phyloP scores from a whole-genome alignment of 2,797 vertebrate genomes.

The Catharus ustulatus region DNA sequence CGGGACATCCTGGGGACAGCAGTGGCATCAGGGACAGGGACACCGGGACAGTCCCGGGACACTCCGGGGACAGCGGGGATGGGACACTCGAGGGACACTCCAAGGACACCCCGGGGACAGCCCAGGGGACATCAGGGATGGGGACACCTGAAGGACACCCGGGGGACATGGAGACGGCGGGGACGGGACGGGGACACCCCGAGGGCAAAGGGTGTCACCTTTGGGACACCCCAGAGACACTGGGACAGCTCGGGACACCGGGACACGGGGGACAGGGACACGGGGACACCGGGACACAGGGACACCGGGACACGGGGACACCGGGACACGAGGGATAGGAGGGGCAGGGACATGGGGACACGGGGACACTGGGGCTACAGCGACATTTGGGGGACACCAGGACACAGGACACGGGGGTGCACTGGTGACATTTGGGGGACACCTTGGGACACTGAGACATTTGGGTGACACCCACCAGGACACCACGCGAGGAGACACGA shows the following conservation, averaged over 20 bases:
- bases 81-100: no score
- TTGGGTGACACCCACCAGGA: no score
- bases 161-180: background rate
- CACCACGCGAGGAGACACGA: no score
- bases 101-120: background rate
- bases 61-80: no score
- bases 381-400: background rate
- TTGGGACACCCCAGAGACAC: no score
- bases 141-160: background rate
- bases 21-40: background rate
- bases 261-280: no score
- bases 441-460: no score
- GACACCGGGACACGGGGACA: no score
- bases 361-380: background rate
- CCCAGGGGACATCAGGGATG: background rate
- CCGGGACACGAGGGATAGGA: no score
- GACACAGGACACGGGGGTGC: background rate
- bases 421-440: background rate
- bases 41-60: background rate
- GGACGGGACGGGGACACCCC: background rate
- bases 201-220: no score
- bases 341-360: background rate
- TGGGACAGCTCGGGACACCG: no score
- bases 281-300: background rate
- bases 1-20: no score